These are phyloP conservation scores for Pocota personata DNA, from an alignment of 2,888 invertebrate genomes.

Conservation along the genomic window DNA sequence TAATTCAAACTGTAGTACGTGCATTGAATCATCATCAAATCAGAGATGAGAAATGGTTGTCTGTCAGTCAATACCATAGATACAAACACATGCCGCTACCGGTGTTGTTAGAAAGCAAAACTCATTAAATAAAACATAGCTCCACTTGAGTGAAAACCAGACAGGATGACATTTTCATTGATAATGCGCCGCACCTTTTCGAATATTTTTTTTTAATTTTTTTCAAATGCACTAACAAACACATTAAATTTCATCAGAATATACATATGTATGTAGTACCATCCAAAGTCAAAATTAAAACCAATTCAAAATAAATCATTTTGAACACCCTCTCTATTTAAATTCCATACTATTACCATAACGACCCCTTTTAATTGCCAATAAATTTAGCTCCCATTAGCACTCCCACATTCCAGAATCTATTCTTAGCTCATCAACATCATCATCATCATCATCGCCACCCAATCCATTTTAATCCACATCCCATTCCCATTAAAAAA, in stretches of 20 bases:
- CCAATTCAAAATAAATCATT: conserved; percentile 32
- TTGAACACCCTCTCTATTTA: conserved; percentile 26
- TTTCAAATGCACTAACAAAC: not conserved
- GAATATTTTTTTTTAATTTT: not conserved
- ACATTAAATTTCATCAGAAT: not conserved
- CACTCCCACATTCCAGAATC: conserved; percentile 45
- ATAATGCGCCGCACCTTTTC: conserved; percentile 39
- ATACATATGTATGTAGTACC: no score
- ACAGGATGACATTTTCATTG: conserved; percentile 51
- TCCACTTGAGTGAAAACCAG: conserved; percentile 22
- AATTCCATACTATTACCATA: conserved; percentile 12
- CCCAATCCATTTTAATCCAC: conserved; percentile 14
- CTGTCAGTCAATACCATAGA: conserved; percentile 24
- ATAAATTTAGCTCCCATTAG: conserved; percentile 27
- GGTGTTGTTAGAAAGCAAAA: not conserved
- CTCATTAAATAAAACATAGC: conserved; percentile 55
- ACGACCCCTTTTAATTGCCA: conserved; percentile 38
- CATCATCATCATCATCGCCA: not conserved
- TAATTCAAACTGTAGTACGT: conserved; percentile 46
- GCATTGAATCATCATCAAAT: conserved; percentile 30
- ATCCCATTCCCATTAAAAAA: not conserved
- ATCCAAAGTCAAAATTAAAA: not conserved
- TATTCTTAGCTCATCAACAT: conserved; percentile 32
- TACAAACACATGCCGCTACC: no score
- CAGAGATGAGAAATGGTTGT: not conserved